phyloP scores from a whole-genome alignment of 2,888 invertebrate genomes.

The Tricholauxania praeusta region DNA sequence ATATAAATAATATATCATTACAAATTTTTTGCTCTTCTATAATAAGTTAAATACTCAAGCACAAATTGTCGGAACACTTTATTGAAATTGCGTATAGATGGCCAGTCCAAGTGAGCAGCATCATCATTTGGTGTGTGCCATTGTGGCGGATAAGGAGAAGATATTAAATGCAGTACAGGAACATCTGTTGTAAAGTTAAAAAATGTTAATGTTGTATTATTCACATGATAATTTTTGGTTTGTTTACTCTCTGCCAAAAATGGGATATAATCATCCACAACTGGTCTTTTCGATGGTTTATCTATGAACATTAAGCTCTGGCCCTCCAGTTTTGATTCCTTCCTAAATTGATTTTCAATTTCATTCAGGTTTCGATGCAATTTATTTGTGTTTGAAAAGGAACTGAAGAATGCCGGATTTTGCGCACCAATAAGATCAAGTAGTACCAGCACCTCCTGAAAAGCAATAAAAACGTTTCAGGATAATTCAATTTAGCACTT shows the following conservation, averaged over 20 bases:
- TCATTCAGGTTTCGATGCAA: slow-evolving; percentile 80
- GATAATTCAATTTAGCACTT: slow-evolving; percentile 38
- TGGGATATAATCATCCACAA: slow-evolving; percentile 93
- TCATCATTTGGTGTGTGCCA: slow-evolving; percentile 93
- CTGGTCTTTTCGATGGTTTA: slow-evolving; percentile 70
- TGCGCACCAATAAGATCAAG: slow-evolving; percentile 90
- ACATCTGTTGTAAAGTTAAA: slow-evolving; percentile 75
- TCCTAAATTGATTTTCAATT: slow-evolving; percentile 77
- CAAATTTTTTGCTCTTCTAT: slow-evolving; percentile 48
- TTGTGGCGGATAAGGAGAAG: slow-evolving; percentile 87
- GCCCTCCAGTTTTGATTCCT: slow-evolving; percentile 71
- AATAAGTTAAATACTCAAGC: slow-evolving; percentile 58
- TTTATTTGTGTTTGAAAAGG: slow-evolving; percentile 80
- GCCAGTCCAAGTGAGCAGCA: slow-evolving; percentile 79
- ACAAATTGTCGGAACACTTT: slow-evolving; percentile 73
- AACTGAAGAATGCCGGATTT: slow-evolving; percentile 86
- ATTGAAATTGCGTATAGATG: slow-evolving; percentile 89
- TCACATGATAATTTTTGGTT: not conserved
- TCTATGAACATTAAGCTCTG: slow-evolving; percentile 72
- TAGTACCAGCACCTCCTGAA: slow-evolving; percentile 87
- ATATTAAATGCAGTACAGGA: slow-evolving; percentile 91
- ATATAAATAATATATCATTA: slow-evolving; percentile 12
- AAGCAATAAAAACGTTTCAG: slow-evolving; percentile 33
- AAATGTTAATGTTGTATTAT: not conserved
- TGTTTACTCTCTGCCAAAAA: slow-evolving; percentile 71